Evolutionary conservation across 1,140 invertebrate species (phyloP), one percentile per base, ranked within the genome.

Genomic region (Neodiprion lecontei): DNA sequence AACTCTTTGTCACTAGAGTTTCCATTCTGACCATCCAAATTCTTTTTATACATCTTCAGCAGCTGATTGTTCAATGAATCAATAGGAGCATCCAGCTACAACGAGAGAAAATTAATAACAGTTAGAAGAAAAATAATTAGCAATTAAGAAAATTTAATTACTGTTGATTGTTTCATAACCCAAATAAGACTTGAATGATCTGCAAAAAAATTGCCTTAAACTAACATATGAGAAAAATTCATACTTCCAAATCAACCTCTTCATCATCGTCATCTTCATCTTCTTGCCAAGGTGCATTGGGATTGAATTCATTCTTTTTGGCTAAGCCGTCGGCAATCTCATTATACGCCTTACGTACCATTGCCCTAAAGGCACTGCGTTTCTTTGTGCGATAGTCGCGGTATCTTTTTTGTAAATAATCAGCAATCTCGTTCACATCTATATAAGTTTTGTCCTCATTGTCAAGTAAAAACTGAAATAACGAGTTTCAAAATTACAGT

Each of bases 361-460:
- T 87, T 73, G 89, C 87, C 81, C 91, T 90, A 84, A 95, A 95
- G 40, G 92, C 90, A 69, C 85, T 89, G 69, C 91, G 89, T 84
- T 94, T 94, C 80, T 91, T 93, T 81, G 90, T 91, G 69, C 88
- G 89, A 85, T 95, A 95, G 79, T 95, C 93, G 21, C 90, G 89
- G 85, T 93, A 94, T 78, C 90, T 90, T 81, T 89, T 91, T 88
- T 93, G 92, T 48, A 95, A 89, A 78, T 91, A 89, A 82, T 92
- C 91, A 78, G 93, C 92, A 93, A 95, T 94, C 82, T 92, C 91
- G 79, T 91, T 91, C 48, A 94, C 91, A 90, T 94, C 92, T 72
- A 95, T 90, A 78, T 92, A 94, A 1, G 92, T 91, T 82, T 92
- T 92, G 77, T 93, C 91, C 76, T 93, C 91, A 86, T 93, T 93